These are phyloP conservation scores for Mastacembelus armatus DNA, from an alignment of 2,797 vertebrate genomes.

Conservation along the genomic window DNA sequence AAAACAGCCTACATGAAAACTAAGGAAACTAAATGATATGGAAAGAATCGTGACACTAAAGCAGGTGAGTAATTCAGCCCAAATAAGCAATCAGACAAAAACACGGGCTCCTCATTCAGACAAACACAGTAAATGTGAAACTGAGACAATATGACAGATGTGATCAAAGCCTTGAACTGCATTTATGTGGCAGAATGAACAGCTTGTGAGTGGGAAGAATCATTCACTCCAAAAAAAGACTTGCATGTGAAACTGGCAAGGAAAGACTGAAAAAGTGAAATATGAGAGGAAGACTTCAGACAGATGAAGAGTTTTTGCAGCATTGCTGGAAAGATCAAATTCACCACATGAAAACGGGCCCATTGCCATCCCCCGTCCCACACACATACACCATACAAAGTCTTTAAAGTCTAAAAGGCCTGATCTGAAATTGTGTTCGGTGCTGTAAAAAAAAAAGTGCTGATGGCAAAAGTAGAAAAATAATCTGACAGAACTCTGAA, in stretches of 20 bases:
- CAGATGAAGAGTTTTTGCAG: conserved; percentile 53
- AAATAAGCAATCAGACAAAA: conserved; percentile 1
- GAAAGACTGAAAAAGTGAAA: conserved; percentile 50
- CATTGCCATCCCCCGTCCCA: conserved; percentile 67
- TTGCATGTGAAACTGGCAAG: conserved; percentile 58
- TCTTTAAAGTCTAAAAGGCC: conserved; percentile 28
- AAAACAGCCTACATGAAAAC: too few relatives aligned
- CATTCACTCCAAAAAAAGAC: conserved; percentile 68
- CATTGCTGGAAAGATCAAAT: conserved; percentile 57
- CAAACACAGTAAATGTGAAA: conserved; percentile 25
- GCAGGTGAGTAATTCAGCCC: neutral
- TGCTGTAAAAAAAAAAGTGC: conserved; percentile 22
- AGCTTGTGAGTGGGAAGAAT: conserved; percentile 78
- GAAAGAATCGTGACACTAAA: neutral
- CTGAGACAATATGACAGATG: conserved; percentile 72
- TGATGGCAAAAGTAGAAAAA: neutral
- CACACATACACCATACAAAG: conserved; percentile 49
- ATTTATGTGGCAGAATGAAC: conserved; percentile 57
- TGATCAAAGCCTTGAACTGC: conserved; percentile 61
- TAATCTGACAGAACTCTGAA: neutral
- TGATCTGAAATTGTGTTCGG: conserved; percentile 14
- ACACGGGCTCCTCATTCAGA: conserved; percentile 8
- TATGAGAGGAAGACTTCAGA: conserved; percentile 58
- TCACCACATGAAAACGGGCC: conserved; percentile 63
- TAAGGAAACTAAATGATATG: neutral